Evolutionary conservation across 2,797 vertebrate species (phyloP).

Genomic region (Pseudomugil tenellus): DNA sequence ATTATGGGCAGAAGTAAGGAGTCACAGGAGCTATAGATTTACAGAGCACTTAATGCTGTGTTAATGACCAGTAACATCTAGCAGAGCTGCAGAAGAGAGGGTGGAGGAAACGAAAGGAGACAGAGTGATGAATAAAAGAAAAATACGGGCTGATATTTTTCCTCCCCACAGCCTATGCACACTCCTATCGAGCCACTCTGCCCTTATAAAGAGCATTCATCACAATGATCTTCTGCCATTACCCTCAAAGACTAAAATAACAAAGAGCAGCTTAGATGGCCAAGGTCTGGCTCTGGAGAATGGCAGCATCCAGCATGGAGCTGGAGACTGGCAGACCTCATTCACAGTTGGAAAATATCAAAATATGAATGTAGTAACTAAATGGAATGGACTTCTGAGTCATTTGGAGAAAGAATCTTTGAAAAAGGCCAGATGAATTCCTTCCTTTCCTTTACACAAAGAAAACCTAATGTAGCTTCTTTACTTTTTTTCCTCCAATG

Average conservation of each 20-base stretch:
- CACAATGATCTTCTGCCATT: conserved; percentile 80
- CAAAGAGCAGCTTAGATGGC: conserved; percentile 61
- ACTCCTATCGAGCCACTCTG: conserved; percentile 63
- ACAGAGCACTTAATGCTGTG: conserved; percentile 68
- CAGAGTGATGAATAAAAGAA: conserved; percentile 57
- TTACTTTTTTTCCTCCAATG: neutral
- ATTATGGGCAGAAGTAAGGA: conserved; percentile 66
- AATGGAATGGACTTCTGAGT: conserved; percentile 45
- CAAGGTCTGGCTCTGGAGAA: conserved; percentile 46
- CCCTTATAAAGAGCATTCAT: conserved; percentile 78
- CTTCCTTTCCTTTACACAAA: neutral
- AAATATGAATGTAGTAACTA: conserved; percentile 38
- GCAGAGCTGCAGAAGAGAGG: conserved; percentile 46
- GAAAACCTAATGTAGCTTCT: neutral
- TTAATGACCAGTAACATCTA: conserved; percentile 76
- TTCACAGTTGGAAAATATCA: conserved; percentile 34
- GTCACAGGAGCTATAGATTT: conserved; percentile 69
- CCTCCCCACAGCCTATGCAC: conserved; percentile 55
- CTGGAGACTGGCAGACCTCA: conserved; percentile 25
- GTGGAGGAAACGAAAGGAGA: conserved; percentile 32
- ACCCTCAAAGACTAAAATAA: conserved; percentile 76
- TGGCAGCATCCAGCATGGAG: conserved; percentile 36
- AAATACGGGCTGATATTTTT: conserved; percentile 63
- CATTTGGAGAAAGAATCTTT: conserved; percentile 31
- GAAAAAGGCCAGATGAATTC: conserved; percentile 9